Percentiles rank a stretch among this genome's conserved stretches.
phyloP scores from a whole-genome alignment of 2,888 invertebrate genomes.

The Patella depressa region DNA sequence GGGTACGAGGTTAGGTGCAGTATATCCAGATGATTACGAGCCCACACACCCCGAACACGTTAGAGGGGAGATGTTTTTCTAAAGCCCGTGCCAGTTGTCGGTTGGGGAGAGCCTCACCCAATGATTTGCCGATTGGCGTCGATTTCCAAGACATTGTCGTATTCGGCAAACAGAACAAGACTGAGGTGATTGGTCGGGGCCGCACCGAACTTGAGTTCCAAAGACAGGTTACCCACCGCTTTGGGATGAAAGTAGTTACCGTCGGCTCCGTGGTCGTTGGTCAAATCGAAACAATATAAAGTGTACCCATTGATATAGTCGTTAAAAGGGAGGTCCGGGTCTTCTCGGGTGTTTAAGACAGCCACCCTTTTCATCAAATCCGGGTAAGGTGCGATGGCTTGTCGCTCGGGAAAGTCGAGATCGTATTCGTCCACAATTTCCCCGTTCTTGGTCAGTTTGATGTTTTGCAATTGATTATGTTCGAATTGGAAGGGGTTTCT shows the following conservation, averaged over 20 bases:
- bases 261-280: not conserved
- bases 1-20: not conserved
- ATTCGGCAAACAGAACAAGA: too few species aligned
- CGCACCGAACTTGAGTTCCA: too few species aligned
- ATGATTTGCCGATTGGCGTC: not conserved
- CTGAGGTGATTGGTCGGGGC: too few species aligned
- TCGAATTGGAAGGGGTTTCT: too few species aligned
- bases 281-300: not conserved
- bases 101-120: not conserved
- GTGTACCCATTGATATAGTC: not conserved
- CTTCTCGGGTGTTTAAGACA: too few species aligned
- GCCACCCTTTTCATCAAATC: not conserved
- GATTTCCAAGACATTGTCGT: not conserved
- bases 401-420: not conserved
- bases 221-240: not conserved
- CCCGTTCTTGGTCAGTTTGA: not conserved
- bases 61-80: not conserved
- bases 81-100: not conserved
- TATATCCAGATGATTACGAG: not conserved
- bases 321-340: too few species aligned
- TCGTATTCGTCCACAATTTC: not conserved
- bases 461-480: too few species aligned
- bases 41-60: constrained; percentile 3
- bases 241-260: not conserved
- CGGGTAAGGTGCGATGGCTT: not conserved